These are phyloP conservation scores for Oncorhynchus keta DNA, from an alignment of 2,113 vertebrate species.

Conservation along the genomic window DNA sequence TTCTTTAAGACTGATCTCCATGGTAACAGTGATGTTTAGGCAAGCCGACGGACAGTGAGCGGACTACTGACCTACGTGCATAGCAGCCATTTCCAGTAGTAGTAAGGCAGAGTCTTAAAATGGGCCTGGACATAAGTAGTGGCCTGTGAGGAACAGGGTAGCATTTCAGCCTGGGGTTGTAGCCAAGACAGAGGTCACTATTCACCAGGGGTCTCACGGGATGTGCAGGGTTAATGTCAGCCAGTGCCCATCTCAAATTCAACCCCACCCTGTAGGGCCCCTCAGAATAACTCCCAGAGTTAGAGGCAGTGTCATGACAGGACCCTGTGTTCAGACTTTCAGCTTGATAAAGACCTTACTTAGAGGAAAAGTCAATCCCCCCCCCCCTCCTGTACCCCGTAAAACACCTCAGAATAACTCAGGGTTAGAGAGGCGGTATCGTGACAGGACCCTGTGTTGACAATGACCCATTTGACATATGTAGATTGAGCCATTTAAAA, in stretches of 20 bases:
- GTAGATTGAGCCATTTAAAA: slow-evolving; percentile 14
- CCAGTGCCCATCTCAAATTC: slow-evolving; percentile 49
- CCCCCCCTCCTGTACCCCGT: slow-evolving; percentile 29
- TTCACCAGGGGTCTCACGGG: slow-evolving; percentile 23
- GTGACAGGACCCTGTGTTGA: slow-evolving; percentile 53
- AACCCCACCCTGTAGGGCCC: slow-evolving; percentile 33
- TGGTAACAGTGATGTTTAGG: no score
- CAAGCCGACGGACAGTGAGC: no score
- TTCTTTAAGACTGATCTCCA: no score
- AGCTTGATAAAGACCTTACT: slow-evolving; percentile 41
- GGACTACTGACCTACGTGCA: no score
- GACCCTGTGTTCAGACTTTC: slow-evolving; percentile 44
- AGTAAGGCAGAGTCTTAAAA: not conserved
- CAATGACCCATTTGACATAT: slow-evolving; percentile 46
- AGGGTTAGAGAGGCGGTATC: not conserved
- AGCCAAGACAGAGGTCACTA: slow-evolving; percentile 29
- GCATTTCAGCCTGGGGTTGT: not conserved
- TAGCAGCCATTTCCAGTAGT: not conserved
- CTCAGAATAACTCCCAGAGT: slow-evolving; percentile 54
- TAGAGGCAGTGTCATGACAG: slow-evolving; percentile 27
- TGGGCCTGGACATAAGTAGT: not conserved
- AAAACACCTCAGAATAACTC: slow-evolving; percentile 58
- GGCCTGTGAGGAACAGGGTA: no score
- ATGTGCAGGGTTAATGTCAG: slow-evolving; percentile 38
- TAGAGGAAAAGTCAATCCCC: slow-evolving; percentile 12